Evolutionary conservation across 2,113 vertebrate genomes (phyloP), one percentile per base, ranked within the genome.

Genomic region (Hippopotamus amphibius): DNA sequence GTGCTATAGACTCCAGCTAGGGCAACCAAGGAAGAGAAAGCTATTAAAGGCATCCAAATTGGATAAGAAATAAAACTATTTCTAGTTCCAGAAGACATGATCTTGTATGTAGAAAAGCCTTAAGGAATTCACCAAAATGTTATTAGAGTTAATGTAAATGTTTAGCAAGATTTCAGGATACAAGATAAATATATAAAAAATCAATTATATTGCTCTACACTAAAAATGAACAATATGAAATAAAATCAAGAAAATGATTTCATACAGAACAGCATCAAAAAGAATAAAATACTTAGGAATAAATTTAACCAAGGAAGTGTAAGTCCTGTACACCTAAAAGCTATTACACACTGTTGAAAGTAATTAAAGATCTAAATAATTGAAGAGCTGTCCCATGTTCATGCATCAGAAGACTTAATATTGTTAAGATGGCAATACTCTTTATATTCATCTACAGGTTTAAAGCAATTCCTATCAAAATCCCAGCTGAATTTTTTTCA

Each of bases 211-310:
- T 77, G 26, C 15, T 50, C 2, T 61, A 89, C 26, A 21, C 33
- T 84, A 28, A 48, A 68, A 83, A 68, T 81, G 81, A 91, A 72
- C 26, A 88, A 48, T 28, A 16, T 82, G 77, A 65, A 74, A 74
- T 82, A 89, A 65, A 72, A 82, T 63, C 50, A 76, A 59, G 37
- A 82, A 93, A 87, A 43, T 9, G 41, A 80, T 61, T 89, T 13
- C 4, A 66, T 55, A 72, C 76, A 77, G 6, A 85, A 26, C 30
- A 37, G 28, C 22, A 17, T 77, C 69, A 77, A 41, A 93, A 85
- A 90, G 24, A 68, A 66, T 86, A 71, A 95, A 90, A 86, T 91
- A 94, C 21, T 69, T 88, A 76, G 11, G 8, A 79, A 55, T 96
- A 71, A 84, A 85, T 79, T 24, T 89, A 96, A 85, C 22, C 22